Percentiles rank a stretch among this genome's conserved stretches.
phyloP scores from a whole-genome alignment of 2,888 invertebrate genomes.

The Cantharis flavilabris region DNA sequence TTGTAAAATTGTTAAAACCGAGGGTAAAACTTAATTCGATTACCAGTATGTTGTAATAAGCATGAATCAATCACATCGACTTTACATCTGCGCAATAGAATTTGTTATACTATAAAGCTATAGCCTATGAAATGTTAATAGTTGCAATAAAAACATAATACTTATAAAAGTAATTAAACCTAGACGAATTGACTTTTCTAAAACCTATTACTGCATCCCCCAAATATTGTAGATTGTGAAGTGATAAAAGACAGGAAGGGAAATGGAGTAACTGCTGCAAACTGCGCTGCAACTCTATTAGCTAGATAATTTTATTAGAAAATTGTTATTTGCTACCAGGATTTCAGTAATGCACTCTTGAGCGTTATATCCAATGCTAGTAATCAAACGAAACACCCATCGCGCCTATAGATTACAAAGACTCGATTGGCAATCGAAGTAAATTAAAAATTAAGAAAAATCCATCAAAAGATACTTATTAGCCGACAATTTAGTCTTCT shows the following conservation, averaged over 20 bases:
- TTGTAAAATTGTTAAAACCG: not conserved
- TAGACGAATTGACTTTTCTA: not conserved
- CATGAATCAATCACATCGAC: not conserved
- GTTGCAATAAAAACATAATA: not conserved
- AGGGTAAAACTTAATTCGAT: not conserved
- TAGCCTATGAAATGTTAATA: not conserved
- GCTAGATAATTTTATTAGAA: slow-evolving; percentile 12
- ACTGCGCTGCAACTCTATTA: slow-evolving; percentile 25
- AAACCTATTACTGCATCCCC: not conserved
- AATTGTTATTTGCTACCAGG: slow-evolving; percentile 1
- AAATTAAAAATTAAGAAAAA: not conserved
- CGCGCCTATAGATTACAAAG: not conserved
- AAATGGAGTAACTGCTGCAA: slow-evolving; percentile 22
- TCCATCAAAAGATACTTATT: not conserved
- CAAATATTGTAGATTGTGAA: slow-evolving; percentile 1
- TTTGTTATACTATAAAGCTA: not conserved
- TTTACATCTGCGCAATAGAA: not conserved
- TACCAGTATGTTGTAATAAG: not conserved
- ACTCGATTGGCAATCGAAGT: not conserved
- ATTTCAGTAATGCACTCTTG: not conserved
- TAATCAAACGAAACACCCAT: not conserved
- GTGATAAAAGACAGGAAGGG: slow-evolving; percentile 17
- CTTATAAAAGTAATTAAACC: slow-evolving; percentile 1
- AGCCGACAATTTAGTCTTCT: not conserved
- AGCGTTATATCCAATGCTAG: not conserved